These are phyloP conservation scores for Lagopus muta DNA, from an alignment of 2,113 vertebrate species.

Conservation along the genomic window DNA sequence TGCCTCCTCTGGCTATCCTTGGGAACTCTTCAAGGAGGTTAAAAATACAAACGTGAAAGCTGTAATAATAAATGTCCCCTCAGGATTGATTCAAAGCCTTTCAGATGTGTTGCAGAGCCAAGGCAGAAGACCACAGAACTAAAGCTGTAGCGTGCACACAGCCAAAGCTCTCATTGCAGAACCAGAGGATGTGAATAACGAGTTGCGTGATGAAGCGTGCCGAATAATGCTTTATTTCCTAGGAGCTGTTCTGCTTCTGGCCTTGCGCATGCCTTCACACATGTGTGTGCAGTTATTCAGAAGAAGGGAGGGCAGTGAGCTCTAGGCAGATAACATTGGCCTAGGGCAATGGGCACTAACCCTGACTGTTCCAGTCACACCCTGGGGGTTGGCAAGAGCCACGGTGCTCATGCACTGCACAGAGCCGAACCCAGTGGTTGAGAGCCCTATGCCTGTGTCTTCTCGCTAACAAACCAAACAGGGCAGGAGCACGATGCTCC, in stretches of 20 bases:
- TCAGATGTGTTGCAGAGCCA: neutral
- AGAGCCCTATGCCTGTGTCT: neutral
- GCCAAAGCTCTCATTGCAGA: neutral
- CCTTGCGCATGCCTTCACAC: rapidly evolving
- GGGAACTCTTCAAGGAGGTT: conserved; percentile 41
- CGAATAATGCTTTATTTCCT: neutral
- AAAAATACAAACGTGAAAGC: conserved; percentile 15
- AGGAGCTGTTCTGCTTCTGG: neutral
- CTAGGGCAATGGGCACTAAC: neutral
- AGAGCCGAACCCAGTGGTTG: neutral
- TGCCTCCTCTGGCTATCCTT: conserved; percentile 42
- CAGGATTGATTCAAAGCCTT: neutral
- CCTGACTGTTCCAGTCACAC: neutral
- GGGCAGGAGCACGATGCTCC: neutral
- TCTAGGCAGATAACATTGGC: neutral
- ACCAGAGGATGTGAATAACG: neutral
- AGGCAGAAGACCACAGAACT: neutral
- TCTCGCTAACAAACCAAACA: neutral
- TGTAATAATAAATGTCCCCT: conserved; percentile 14
- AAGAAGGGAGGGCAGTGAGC: neutral
- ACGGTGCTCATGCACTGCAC: too few relatives aligned
- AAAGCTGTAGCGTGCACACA: neutral
- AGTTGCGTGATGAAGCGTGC: neutral
- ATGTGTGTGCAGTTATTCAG: rapidly evolving
- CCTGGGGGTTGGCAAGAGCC: neutral